Percentiles rank a stretch among this genome's conserved stretches.
These are phyloP conservation scores for Prunella himalayana DNA, from an alignment of 2,113 vertebrate genomes.

Conservation along the genomic window DNA sequence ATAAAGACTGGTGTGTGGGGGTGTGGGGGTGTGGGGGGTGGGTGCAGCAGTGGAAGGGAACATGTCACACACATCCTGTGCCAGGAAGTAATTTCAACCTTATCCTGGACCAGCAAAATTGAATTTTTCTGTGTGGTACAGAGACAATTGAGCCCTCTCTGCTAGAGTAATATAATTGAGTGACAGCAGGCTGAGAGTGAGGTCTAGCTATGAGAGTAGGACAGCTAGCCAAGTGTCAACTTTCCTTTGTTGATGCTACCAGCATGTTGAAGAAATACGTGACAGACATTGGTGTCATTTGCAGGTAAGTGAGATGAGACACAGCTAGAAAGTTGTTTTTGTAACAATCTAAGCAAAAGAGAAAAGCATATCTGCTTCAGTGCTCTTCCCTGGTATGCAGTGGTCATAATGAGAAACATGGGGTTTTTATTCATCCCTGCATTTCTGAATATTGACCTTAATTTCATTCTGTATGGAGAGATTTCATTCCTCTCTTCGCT, in stretches of 20 bases:
- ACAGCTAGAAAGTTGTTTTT: neutral
- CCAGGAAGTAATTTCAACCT: neutral
- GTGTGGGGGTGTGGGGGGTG: rapidly evolving
- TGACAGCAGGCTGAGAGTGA: neutral
- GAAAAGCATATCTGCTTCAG: neutral
- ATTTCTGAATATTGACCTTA: slow-evolving; percentile 29
- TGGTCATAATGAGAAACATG: neutral
- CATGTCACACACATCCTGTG: neutral
- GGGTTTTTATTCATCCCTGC: neutral
- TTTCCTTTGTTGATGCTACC: neutral
- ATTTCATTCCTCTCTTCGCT: neutral
- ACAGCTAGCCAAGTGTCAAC: neutral
- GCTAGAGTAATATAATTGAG: neutral
- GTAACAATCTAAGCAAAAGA: neutral
- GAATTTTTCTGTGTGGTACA: neutral
- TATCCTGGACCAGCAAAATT: neutral
- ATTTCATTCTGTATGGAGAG: neutral
- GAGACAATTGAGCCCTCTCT: neutral
- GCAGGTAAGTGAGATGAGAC: neutral
- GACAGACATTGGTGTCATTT: neutral
- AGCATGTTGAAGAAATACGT: neutral
- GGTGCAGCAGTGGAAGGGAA: neutral
- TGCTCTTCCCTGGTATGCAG: neutral
- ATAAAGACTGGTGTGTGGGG: neutral
- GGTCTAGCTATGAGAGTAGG: neutral